Evolutionary conservation across 2,113 vertebrate species (phyloP), one percentile per base, ranked within the genome.

Genomic region (Oceanites oceanicus): DNA sequence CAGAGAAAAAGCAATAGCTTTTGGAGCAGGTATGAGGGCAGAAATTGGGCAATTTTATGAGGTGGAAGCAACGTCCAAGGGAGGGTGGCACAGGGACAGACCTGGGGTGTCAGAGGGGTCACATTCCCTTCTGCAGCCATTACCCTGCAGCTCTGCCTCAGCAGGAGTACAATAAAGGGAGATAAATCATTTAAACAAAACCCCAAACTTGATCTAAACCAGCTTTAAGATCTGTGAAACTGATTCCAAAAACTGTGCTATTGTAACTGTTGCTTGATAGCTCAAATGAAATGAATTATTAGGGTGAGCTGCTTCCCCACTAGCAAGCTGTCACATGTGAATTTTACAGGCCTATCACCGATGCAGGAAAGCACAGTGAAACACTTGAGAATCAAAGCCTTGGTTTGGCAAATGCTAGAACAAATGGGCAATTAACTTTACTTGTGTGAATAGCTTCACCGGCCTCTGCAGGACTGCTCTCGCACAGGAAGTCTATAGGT

Each of bases 391-490:
- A 92, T 92, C 86, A 96, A 97, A 96, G 92, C 65, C 79, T 74
- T 91, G 25, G 47, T 89, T 85, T 95, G 90, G 95, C 96, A 96
- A 92, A 86, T 4, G 65, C 90, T 88, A 61, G 76, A 93, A 90
- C 79, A 94, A 96, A 96, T 63, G 63, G 79, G 86, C 88, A 96
- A 95, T 94, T 94, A 95, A 95, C 75, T 88, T 84, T 13, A 36
- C 55, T 93, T 52, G 83, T 63, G 86, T 0, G 5, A 96, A 77
- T 23, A 73, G 94, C 78, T 90, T 36, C 5, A 30, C 73, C 0
- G 49, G 91, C 73, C 90, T 89, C 93, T 0, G 3, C 90, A 88
- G 90, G 88, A 30, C 94, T 74, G 75, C 79, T 94, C 96, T 91
- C 0, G 20, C 90, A 93, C 95, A 96, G 94, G 96, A 97, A 94